Conservation (phyloP, 2,113 vertebrate species). For the Scomber japonicus region DNA sequence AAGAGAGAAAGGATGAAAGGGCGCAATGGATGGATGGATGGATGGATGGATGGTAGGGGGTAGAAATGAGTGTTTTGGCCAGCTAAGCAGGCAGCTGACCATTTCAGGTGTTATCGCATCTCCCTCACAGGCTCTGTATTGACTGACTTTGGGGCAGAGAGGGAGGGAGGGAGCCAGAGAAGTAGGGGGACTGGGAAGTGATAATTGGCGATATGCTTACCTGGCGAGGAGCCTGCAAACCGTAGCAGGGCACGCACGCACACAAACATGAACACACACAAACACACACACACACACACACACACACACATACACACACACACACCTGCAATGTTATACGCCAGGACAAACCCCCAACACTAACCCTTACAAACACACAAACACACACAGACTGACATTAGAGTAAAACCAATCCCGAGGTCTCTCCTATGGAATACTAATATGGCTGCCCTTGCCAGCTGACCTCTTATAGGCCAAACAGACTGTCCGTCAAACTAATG, state of each 20-base stretch:
- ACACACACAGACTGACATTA: conserved; percentile 72
- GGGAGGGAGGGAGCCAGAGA: conserved; percentile 17
- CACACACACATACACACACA: conserved; percentile 29
- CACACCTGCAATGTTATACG: conserved; percentile 47
- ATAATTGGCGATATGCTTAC: conserved; percentile 83
- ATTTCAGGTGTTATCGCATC: conserved; percentile 67
- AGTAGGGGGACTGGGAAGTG: conserved; percentile 62
- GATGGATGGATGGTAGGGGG: conserved; percentile 6
- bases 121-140: conserved; percentile 57
- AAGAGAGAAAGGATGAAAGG: conserved; percentile 42
- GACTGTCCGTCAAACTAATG: conserved; percentile 85
- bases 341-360: conserved; percentile 40
- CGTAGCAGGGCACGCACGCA: conserved; percentile 64
- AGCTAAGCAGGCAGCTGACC: conserved; percentile 68
- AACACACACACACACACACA: conserved; percentile 51
- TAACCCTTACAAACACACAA: conserved; percentile 19
- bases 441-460: conserved; percentile 81
- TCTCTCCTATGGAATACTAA: conserved; percentile 81
- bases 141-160: conserved; percentile 46
- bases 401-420: conserved; percentile 76
- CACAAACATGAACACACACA: conserved; percentile 33
- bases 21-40: conserved; percentile 44
- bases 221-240: conserved; percentile 73
- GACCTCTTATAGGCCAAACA: conserved; percentile 85
- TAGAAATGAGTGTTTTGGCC: conserved; percentile 69